These are phyloP conservation scores for Hartigia nigra DNA, from an alignment of 2,888 invertebrate species.

Conservation along the genomic window DNA sequence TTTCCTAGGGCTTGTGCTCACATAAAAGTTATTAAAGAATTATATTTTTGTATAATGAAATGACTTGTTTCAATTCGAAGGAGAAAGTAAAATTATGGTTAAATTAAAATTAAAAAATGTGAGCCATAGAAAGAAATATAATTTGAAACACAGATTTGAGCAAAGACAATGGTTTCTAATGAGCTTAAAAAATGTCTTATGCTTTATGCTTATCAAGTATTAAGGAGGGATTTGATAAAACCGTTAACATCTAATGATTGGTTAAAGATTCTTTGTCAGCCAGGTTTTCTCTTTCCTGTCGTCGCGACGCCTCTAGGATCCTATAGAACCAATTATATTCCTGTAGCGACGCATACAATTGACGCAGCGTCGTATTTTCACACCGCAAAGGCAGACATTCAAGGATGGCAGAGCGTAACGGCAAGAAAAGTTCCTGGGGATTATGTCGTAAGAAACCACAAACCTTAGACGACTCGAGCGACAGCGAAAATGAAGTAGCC, in stretches of 20 bases:
- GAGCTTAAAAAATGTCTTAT: not conserved
- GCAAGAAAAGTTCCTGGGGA: conserved; percentile 13
- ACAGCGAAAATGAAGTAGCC: not conserved
- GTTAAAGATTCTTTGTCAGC: not conserved
- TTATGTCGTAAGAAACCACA: conserved; percentile 29
- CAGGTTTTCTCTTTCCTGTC: not conserved
- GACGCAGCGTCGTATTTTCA: not conserved
- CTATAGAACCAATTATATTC: not conserved
- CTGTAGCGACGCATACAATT: not conserved
- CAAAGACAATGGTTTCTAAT: not conserved
- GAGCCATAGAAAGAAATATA: not conserved
- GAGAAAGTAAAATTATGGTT: not conserved
- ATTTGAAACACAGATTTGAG: not conserved
- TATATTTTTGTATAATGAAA: not conserved
- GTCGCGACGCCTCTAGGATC: not conserved
- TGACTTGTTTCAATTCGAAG: not conserved
- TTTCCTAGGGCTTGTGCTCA: not conserved
- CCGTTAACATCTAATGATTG: not conserved
- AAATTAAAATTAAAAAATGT: too few relatives aligned
- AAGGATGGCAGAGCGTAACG: conserved; percentile 10
- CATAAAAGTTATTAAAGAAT: not conserved
- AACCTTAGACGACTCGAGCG: conserved; percentile 17
- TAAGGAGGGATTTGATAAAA: not conserved
- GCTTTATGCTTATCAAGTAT: not conserved
- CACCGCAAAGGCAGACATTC: not conserved